Evolutionary conservation across 2,888 invertebrate genomes (phyloP).

Genomic region (Gerris lacustris): DNA sequence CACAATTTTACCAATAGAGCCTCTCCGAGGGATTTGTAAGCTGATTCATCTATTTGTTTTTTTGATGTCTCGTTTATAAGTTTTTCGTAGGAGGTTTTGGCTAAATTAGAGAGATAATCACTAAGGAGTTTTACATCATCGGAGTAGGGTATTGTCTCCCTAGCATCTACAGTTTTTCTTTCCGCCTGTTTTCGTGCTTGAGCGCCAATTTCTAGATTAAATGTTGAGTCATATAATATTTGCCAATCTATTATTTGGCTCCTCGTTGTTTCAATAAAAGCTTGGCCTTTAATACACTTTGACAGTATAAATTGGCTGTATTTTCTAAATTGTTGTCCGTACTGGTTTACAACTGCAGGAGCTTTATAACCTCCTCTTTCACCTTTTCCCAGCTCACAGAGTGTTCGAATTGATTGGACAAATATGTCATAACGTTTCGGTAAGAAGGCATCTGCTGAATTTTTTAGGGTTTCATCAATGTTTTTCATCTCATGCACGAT

Average conservation of each 20-base stretch:
- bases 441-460: not conserved
- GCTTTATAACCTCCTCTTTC: not conserved
- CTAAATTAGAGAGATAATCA: not conserved
- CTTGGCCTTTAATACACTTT: not conserved
- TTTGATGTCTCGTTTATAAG: not conserved
- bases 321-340: not conserved
- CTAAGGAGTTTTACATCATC: not conserved
- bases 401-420: not conserved
- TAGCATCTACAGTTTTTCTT: not conserved
- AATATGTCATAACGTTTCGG: not conserved
- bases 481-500: not conserved
- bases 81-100: not conserved
- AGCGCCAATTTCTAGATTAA: not conserved
- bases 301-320: no score
- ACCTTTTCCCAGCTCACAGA: not conserved
- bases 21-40: not conserved
- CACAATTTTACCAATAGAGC: conserved; percentile 16
- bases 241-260: not conserved
- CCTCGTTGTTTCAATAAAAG: not conserved
- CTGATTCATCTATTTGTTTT: no score
- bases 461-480: not conserved
- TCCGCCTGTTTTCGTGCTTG: not conserved
- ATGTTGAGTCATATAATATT: not conserved
- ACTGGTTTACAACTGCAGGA: not conserved
- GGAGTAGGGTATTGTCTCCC: not conserved